Conservation (phyloP, 2,113 vertebrate genomes). For the Pseudopodoces humilis region DNA sequence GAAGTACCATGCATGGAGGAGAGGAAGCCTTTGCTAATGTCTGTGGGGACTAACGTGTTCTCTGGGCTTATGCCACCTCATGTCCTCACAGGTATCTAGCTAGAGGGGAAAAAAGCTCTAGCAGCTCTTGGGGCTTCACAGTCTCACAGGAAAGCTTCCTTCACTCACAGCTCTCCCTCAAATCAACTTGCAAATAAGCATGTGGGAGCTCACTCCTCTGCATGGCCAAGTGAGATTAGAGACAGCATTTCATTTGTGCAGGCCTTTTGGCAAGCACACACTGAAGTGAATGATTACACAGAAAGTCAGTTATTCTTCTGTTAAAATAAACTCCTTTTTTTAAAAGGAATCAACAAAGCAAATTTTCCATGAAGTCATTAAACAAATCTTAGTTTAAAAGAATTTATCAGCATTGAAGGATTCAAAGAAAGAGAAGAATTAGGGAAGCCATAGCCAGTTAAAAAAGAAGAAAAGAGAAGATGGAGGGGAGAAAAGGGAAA, state of each 20-base stretch:
- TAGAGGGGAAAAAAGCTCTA: neutral
- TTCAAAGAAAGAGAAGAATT: constrained; percentile 23
- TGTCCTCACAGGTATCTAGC: neutral
- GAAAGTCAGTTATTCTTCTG: constrained; percentile 1
- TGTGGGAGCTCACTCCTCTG: neutral
- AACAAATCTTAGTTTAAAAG: constrained; percentile 44
- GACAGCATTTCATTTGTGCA: neutral
- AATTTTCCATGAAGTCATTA: constrained; percentile 3
- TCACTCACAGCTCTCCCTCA: neutral
- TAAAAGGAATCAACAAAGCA: constrained; percentile 11
- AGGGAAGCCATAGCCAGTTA: neutral
- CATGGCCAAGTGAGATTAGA: constrained; percentile 13
- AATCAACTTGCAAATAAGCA: constrained; percentile 9
- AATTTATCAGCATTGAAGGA: constrained; percentile 34
- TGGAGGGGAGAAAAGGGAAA: neutral
- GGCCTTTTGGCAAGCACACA: neutral
- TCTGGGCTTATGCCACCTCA: neutral
- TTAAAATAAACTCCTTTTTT: constrained; percentile 16
- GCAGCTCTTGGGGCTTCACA: neutral
- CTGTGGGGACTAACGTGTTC: neutral
- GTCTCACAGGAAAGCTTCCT: neutral
- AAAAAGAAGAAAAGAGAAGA: neutral
- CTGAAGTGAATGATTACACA: neutral
- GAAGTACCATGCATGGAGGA: neutral
- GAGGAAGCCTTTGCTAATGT: neutral